Conservation (phyloP, 1,140 invertebrate species). For the Mamestra configurata region DNA sequence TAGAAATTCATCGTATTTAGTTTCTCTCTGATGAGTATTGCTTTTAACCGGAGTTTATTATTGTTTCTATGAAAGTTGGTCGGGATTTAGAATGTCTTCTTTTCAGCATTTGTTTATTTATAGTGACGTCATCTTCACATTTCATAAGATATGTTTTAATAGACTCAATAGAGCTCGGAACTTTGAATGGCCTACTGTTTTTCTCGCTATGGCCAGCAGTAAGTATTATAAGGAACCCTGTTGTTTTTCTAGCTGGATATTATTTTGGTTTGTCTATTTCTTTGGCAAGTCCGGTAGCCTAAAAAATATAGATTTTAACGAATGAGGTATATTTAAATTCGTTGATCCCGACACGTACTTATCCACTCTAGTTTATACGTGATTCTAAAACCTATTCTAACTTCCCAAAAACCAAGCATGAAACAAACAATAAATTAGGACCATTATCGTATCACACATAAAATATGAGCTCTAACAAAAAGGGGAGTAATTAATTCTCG, state of each 20-base stretch:
- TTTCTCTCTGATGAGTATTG: neutral
- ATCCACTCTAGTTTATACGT: neutral
- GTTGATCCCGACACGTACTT: no score
- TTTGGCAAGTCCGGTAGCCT: no score
- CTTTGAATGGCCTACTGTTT: no score
- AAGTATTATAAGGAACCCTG: no score
- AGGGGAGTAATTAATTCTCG: slow-evolving; percentile 41
- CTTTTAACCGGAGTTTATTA: neutral
- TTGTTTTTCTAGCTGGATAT: no score
- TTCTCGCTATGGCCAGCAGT: no score
- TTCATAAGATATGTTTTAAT: neutral
- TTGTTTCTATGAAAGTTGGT: neutral
- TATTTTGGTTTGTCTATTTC: no score
- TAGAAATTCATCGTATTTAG: slow-evolving; percentile 11
- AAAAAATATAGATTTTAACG: no score
- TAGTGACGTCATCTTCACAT: neutral
- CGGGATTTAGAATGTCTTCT: neutral
- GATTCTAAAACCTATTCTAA: neutral
- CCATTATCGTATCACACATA: slow-evolving; percentile 42
- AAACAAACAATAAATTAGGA: slow-evolving; percentile 33
- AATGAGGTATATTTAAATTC: no score
- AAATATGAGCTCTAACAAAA: slow-evolving; percentile 46
- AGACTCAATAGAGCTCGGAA: neutral
- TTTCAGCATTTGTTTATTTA: neutral
- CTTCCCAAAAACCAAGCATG: neutral